phyloP scores from a whole-genome alignment of 1,140 invertebrate species.

The Charaxes varanes region DNA sequence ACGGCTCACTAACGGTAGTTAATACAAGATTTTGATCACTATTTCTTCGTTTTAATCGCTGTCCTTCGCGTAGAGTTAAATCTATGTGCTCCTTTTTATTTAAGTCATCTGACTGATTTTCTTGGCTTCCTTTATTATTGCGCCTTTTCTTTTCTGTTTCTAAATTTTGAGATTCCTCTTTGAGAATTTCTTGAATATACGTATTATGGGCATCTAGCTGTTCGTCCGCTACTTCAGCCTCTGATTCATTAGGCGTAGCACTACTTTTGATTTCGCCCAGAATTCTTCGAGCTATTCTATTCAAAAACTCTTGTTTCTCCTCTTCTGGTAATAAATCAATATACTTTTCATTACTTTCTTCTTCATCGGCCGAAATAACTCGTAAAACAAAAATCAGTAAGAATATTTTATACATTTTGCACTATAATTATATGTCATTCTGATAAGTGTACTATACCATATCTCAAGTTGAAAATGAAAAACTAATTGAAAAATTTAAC shows the following conservation, averaged over 20 bases:
- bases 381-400: slow-evolving; percentile 23
- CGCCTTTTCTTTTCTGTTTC: slow-evolving; percentile 23
- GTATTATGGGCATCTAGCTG: slow-evolving; percentile 37
- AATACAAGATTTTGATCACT: slow-evolving; percentile 6
- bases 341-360: slow-evolving; percentile 40
- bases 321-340: slow-evolving; percentile 49
- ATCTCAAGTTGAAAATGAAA: too few species aligned
- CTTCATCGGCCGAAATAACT: slow-evolving; percentile 15
- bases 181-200: slow-evolving; percentile 40
- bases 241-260: slow-evolving; percentile 20
- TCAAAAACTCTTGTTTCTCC: slow-evolving; percentile 46
- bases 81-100: slow-evolving; percentile 24
- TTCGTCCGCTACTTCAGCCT: slow-evolving; percentile 34
- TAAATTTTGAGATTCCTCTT: slow-evolving; percentile 40
- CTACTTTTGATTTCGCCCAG: slow-evolving; percentile 34
- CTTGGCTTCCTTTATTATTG: slow-evolving; percentile 8
- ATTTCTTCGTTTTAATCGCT: slow-evolving; percentile 19
- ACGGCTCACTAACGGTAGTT: slow-evolving; percentile 6
- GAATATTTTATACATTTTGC: slow-evolving; percentile 29
- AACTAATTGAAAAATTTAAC: background rate
- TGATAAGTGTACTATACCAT: too few species aligned
- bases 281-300: slow-evolving; percentile 45
- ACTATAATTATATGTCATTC: slow-evolving; percentile 15
- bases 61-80: slow-evolving; percentile 24
- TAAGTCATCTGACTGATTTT: slow-evolving; percentile 2